Percentiles rank a stretch among this genome's conserved stretches.
phyloP scores from a whole-genome alignment of 2,113 vertebrate species.

The Hemichromis elongatus region DNA sequence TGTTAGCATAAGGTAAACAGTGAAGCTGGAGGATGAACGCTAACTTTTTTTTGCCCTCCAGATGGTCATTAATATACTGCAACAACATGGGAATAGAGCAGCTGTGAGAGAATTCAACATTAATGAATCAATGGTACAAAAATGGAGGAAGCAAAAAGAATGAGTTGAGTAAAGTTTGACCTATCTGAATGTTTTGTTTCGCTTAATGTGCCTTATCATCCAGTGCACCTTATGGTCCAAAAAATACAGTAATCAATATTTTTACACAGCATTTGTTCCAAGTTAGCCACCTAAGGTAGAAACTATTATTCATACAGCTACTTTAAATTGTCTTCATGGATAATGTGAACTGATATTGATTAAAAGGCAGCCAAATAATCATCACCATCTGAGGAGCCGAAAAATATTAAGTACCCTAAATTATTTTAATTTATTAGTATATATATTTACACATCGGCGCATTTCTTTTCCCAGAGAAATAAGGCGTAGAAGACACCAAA shows the following conservation, averaged over 20 bases:
- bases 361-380: neutral
- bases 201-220: no score
- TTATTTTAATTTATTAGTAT: neutral
- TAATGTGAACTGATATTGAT: neutral
- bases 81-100: no score
- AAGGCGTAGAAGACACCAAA: neutral
- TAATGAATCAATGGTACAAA: no score
- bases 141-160: no score
- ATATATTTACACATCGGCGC: neutral
- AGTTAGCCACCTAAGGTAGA: neutral
- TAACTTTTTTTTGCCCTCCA: no score
- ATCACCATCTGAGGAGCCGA: neutral
- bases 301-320: neutral
- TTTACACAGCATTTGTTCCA: neutral
- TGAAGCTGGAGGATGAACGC: no score
- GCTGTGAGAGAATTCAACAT: no score
- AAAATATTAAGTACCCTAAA: neutral
- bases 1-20: no score
- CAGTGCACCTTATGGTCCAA: no score
- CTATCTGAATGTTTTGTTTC: no score
- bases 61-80: no score
- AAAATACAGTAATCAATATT: neutral
- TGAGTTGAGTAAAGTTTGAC: no score
- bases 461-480: neutral
- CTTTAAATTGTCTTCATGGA: neutral